A percentile compares a stretch with the other conserved stretches of the same genome.
Conservation (phyloP, 2,888 invertebrate genomes). For the Acanthosoma haemorrhoidale region DNA sequence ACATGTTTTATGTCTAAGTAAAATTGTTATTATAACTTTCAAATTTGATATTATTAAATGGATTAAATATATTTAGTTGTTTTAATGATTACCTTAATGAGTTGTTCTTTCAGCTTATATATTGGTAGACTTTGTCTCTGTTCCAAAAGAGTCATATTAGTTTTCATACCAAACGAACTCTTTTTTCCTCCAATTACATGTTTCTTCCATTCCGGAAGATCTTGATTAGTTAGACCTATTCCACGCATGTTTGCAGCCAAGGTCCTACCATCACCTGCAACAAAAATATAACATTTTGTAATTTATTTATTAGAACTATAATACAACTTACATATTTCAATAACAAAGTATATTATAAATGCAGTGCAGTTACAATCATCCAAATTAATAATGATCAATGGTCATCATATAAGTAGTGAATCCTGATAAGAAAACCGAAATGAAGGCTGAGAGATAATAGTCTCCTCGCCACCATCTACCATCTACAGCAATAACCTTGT, state of each 20-base stretch:
- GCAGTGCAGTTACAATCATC: not conserved
- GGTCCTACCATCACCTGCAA: slow-evolving; percentile 59
- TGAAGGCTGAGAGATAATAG: no score
- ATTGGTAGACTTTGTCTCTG: slow-evolving; percentile 95
- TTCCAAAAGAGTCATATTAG: slow-evolving; percentile 86
- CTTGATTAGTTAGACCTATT: slow-evolving; percentile 75
- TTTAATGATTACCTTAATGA: slow-evolving; percentile 64
- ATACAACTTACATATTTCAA: no score
- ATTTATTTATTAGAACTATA: no score
- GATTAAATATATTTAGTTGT: not conserved
- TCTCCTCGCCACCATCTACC: no score
- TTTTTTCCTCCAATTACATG: slow-evolving; percentile 97
- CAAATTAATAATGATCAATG: not conserved
- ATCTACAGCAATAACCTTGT: no score
- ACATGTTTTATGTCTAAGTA: no score
- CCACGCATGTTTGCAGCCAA: slow-evolving; percentile 76
- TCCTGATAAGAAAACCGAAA: not conserved
- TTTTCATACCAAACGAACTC: slow-evolving; percentile 96
- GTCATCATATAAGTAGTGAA: not conserved
- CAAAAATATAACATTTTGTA: no score
- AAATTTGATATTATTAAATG: no score
- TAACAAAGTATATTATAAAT: not conserved
- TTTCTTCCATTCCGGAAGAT: slow-evolving; percentile 98
- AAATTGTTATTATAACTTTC: no score
- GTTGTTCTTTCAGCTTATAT: slow-evolving; percentile 87